These are phyloP conservation scores for Schizothorax lantsangensis DNA, from an alignment of 2,797 vertebrate genomes.

Conservation along the genomic window DNA sequence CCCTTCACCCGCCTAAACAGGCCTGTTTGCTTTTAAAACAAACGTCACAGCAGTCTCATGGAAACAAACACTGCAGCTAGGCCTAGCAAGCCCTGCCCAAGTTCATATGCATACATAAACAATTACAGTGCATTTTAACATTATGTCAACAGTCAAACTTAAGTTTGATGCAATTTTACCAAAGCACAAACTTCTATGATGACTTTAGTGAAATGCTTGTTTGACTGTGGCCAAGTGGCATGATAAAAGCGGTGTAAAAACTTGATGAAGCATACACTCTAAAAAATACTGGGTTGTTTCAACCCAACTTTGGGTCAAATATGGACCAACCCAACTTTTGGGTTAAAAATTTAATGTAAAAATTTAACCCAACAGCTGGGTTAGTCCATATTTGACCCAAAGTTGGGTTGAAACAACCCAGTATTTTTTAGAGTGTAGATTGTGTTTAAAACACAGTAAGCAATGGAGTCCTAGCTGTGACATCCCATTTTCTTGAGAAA, in stretches of 20 bases:
- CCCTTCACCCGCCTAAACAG: slow-evolving; percentile 71
- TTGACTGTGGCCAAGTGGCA: background rate
- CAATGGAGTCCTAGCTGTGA: background rate
- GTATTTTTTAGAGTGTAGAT: background rate
- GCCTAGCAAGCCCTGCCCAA: background rate
- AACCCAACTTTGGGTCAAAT: too few species aligned
- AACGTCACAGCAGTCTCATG: slow-evolving; percentile 67
- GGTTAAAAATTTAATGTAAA: too few species aligned
- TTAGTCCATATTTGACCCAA: too few species aligned
- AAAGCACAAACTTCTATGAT: background rate
- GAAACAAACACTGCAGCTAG: slow-evolving; percentile 20
- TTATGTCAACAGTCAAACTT: background rate
- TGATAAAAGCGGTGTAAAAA: background rate
- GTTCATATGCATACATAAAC: background rate
- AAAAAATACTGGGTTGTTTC: too few species aligned
- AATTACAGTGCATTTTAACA: background rate
- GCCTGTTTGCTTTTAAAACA: slow-evolving; percentile 81
- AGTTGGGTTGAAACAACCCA: too few species aligned
- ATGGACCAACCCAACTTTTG: too few species aligned
- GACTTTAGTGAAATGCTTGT: background rate
- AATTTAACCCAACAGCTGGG: too few species aligned
- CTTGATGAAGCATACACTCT: background rate
- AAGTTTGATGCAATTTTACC: background rate
- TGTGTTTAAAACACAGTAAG: background rate
- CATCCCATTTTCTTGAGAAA: background rate